Evolutionary conservation across 2,113 vertebrate genomes (phyloP).

Genomic region (Pomatostomus ruficeps): DNA sequence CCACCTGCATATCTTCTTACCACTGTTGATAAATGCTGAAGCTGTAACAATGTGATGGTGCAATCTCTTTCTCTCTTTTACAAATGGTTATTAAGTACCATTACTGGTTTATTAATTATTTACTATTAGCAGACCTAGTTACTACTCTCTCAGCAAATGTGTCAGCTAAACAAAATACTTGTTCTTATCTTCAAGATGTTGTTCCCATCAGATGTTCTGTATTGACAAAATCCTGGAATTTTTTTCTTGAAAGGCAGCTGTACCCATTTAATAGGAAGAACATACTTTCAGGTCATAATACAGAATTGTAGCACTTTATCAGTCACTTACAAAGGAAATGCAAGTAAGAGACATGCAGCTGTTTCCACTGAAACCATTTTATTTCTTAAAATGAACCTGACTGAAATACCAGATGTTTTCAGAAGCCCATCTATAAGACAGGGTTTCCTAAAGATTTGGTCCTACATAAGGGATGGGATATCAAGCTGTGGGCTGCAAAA

Average conservation of each 20-base stretch:
- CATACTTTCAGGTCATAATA: not conserved
- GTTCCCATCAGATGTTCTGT: not conserved
- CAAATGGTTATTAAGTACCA: not conserved
- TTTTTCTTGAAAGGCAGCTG: not conserved
- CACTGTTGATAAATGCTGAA: not conserved
- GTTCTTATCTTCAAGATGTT: not conserved
- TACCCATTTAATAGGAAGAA: not conserved
- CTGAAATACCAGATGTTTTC: not conserved
- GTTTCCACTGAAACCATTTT: not conserved
- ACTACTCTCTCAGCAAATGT: not conserved
- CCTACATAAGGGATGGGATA: not conserved
- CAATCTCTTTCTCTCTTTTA: not conserved
- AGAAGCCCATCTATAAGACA: not conserved
- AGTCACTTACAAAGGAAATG: not conserved
- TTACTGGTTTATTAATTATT: not conserved
- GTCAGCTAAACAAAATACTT: not conserved
- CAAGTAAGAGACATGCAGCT: not conserved
- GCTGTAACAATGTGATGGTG: not conserved
- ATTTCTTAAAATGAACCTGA: not conserved
- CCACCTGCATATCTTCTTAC: not conserved
- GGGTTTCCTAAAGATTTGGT: not conserved
- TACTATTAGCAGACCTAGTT: not conserved
- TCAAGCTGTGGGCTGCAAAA: not conserved
- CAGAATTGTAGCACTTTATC: not conserved
- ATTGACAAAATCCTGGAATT: not conserved